phyloP scores from a whole-genome alignment of 2,888 invertebrate genomes.

The Temnothorax rugatulus region DNA sequence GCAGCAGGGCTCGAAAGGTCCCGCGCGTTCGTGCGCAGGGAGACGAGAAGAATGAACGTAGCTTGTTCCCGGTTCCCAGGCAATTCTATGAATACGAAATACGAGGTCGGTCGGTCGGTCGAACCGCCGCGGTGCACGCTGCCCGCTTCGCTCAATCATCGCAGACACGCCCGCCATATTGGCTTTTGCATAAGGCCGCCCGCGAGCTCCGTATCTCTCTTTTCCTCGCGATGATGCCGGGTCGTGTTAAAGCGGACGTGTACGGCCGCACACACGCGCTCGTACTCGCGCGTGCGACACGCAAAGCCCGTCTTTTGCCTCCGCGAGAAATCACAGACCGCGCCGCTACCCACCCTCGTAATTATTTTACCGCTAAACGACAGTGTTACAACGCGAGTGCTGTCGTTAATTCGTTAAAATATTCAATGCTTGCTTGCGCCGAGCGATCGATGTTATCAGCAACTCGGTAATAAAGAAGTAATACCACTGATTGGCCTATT shows the following conservation, averaged over 20 bases:
- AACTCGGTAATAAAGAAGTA: not conserved
- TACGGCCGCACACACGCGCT: conserved; percentile 28
- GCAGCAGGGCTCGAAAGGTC: conserved; percentile 67
- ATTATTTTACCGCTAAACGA: conserved; percentile 71
- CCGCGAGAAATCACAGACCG: conserved; percentile 64
- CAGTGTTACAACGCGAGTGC: conserved; percentile 42
- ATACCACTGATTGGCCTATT: not conserved
- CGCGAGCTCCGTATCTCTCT: conserved; percentile 62
- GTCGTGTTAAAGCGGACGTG: conserved; percentile 57
- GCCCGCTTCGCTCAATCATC: conserved; percentile 82
- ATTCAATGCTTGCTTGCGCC: not conserved
- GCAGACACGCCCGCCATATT: conserved; percentile 83
- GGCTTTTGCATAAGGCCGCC: conserved; percentile 80
- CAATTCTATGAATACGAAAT: conserved; percentile 84
- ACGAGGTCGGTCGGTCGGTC: conserved; percentile 79
- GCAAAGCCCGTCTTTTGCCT: conserved; percentile 61
- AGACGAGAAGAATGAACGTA: conserved; percentile 61
- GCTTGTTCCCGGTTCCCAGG: conserved; percentile 75
- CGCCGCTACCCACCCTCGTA: conserved; percentile 63
- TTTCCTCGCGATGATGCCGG: conserved; percentile 52
- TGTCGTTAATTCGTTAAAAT: conserved; percentile 40
- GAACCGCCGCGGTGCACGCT: conserved; percentile 68
- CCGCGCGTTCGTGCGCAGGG: conserved; percentile 63
- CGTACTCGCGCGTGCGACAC: conserved; percentile 59
- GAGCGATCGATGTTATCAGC: not conserved